Conservation (phyloP, 1,140 invertebrate species). For the Liolophura sinensis region DNA sequence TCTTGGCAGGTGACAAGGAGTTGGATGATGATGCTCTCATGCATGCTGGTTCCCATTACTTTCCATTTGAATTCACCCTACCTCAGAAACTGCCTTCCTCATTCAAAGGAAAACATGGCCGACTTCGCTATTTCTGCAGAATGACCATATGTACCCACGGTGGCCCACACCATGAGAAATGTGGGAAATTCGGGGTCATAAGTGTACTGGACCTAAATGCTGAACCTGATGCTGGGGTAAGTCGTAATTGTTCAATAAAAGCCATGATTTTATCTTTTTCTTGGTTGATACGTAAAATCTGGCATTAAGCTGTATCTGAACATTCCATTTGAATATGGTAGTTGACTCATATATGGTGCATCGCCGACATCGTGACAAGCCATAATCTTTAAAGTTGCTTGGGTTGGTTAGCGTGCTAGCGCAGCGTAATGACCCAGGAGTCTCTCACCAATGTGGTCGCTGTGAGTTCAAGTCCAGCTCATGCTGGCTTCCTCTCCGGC, state of each 20-base stretch:
- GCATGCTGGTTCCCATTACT: constrained; percentile 50
- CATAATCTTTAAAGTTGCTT: too few species aligned
- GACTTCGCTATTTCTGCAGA: constrained; percentile 48
- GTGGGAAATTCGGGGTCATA: constrained; percentile 51
- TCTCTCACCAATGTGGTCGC: too few species aligned
- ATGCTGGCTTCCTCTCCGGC: too few species aligned
- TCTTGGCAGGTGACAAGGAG: constrained; percentile 46
- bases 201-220: constrained; percentile 45
- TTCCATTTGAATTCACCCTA: constrained; percentile 51
- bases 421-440: too few species aligned
- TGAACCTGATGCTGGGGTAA: constrained; percentile 49
- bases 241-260: constrained; percentile 4
- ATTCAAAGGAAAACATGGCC: constrained; percentile 53
- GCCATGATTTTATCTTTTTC: too few species aligned
- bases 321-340: too few species aligned
- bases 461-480: too few species aligned
- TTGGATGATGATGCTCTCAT: constrained; percentile 44
- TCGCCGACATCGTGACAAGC: too few species aligned
- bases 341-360: too few species aligned
- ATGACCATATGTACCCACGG: constrained; percentile 48
- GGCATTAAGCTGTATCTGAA: too few species aligned
- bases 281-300: too few species aligned
- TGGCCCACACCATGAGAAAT: constrained; percentile 46
- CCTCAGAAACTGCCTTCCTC: constrained; percentile 46
- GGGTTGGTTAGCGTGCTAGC: too few species aligned